Evolutionary conservation across 64 coral and sea anemone species (phyloP).

Genomic region (Pocillopora verrucosa): DNA sequence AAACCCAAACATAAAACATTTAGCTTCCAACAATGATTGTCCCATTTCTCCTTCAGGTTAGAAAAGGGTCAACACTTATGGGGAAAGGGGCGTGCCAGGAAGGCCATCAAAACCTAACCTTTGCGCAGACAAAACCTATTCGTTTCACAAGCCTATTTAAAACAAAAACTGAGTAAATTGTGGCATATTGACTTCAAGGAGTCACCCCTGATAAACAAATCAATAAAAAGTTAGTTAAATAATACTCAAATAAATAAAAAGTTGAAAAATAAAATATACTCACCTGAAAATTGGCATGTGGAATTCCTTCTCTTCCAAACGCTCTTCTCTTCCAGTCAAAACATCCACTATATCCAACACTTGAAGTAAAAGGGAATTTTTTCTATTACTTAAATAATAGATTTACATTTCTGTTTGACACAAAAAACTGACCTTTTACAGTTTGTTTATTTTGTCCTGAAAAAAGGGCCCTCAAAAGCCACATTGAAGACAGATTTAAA

Average conservation of each 20-base stretch:
- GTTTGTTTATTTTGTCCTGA: too few relatives aligned
- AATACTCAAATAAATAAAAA: neutral
- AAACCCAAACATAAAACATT: neutral
- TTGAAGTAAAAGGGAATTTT: slow-evolving; percentile 7
- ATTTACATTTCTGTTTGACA: too few relatives aligned
- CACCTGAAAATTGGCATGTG: slow-evolving; percentile 75
- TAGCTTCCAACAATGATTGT: neutral
- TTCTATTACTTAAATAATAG: too few relatives aligned
- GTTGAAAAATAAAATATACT: neutral
- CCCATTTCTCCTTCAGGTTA: neutral
- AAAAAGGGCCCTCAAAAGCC: too few relatives aligned
- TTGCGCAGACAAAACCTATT: neutral
- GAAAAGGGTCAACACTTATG: neutral
- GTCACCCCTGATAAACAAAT: too few relatives aligned
- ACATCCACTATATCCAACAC: slow-evolving; percentile 87
- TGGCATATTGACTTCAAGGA: too few relatives aligned
- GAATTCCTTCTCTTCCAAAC: slow-evolving; percentile 47
- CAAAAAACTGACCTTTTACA: too few relatives aligned
- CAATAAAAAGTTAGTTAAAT: too few relatives aligned
- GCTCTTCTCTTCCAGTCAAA: slow-evolving; percentile 68
- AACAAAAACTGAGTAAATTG: neutral
- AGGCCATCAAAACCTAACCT: neutral
- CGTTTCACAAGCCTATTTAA: neutral
- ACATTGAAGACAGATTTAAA: too few relatives aligned
- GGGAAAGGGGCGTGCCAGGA: too few relatives aligned